phyloP scores from a whole-genome alignment of 2,888 invertebrate genomes.

The Odontomyia ornata region DNA sequence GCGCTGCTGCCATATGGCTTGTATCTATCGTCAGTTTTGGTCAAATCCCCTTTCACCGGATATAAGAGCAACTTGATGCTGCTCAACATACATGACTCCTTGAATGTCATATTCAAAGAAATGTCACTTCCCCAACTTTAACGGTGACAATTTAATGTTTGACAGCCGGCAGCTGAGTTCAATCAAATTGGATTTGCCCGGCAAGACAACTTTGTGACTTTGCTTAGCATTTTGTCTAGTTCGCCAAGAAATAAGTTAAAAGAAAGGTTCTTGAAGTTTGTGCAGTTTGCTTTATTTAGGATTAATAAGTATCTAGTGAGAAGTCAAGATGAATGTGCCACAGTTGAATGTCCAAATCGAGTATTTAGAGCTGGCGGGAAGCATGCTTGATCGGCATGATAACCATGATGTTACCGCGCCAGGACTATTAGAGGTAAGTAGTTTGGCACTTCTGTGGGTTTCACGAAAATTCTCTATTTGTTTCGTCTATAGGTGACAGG shows the following conservation, averaged over 20 bases:
- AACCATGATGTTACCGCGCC: constrained; percentile 58
- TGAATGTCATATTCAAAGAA: not conserved
- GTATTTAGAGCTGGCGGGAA: constrained; percentile 79
- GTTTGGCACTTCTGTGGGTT: not conserved
- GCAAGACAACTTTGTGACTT: not conserved
- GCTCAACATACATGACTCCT: not conserved
- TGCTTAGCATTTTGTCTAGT: not conserved
- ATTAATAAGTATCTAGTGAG: not conserved
- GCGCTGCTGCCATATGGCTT: too few species aligned
- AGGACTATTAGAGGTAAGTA: constrained; percentile 60
- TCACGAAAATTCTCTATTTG: not conserved
- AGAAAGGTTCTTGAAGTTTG: too few species aligned
- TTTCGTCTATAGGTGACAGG: constrained; percentile 68
- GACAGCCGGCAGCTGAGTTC: not conserved
- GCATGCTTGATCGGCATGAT: constrained; percentile 78
- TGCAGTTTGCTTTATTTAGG: not conserved
- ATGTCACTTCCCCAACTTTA: not conserved
- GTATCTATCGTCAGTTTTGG: too few species aligned
- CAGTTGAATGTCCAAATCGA: constrained; percentile 65
- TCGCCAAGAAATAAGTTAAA: too few species aligned
- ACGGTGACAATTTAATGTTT: constrained; percentile 11
- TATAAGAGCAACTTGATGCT: not conserved
- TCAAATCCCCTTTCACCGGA: too few species aligned
- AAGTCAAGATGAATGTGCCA: constrained; percentile 6
- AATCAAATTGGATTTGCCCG: not conserved